phyloP scores from a whole-genome alignment of 1,140 invertebrate genomes.

The Apis laboriosa region DNA sequence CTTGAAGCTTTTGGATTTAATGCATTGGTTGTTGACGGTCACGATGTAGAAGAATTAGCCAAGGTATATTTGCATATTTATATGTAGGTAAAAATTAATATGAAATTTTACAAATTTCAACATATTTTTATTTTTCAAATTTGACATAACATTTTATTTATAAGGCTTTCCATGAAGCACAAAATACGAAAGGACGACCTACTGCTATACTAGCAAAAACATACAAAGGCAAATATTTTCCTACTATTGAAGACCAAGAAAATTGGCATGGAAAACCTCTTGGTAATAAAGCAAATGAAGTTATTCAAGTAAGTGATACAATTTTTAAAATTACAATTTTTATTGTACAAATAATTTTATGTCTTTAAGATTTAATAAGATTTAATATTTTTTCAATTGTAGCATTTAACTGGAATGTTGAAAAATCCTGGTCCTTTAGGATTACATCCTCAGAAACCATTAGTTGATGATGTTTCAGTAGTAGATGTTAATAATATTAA shows the following conservation, averaged over 20 bases:
- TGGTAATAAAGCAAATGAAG: constrained; percentile 88
- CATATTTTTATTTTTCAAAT: too few species aligned
- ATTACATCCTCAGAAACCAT: constrained; percentile 84
- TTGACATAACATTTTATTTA: not conserved
- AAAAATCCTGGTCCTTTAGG: constrained; percentile 83
- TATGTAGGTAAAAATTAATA: not conserved
- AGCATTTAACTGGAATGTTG: constrained; percentile 85
- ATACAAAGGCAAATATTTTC: constrained; percentile 95
- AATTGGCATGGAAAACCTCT: constrained; percentile 99
- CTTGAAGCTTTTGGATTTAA: constrained; percentile 96
- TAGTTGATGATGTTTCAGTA: constrained; percentile 86
- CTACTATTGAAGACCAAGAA: constrained; percentile 93
- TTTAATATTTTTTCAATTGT: constrained; percentile 60
- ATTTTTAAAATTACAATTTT: not conserved
- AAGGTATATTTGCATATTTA: constrained; percentile 81
- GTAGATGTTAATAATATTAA: constrained; percentile 89
- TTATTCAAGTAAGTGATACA: constrained; percentile 84
- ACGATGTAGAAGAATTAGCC: constrained; percentile 94
- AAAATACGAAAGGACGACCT: constrained; percentile 90
- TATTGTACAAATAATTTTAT: constrained; percentile 4
- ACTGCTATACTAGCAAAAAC: constrained; percentile 98
- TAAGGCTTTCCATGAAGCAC: constrained; percentile 91
- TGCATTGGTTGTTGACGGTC: constrained; percentile 97
- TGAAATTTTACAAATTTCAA: too few species aligned
- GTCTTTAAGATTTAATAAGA: not conserved